Evolutionary conservation across 2,797 vertebrate genomes (phyloP).

Genomic region (Yasuhikotakia modesta): DNA sequence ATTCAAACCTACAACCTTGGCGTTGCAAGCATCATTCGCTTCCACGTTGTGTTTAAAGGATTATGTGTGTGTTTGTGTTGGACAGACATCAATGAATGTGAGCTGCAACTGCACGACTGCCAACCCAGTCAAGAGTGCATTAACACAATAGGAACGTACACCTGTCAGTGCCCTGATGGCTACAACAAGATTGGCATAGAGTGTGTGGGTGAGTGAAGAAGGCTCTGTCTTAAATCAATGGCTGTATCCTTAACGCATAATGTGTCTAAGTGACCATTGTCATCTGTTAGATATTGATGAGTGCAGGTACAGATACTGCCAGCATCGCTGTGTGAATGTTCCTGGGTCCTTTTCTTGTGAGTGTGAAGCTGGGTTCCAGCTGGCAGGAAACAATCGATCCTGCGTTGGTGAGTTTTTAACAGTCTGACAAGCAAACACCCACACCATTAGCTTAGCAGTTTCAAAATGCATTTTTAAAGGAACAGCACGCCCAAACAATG

Average conservation of each 20-base stretch:
- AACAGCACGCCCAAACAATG: neutral
- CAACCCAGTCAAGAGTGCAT: conserved; percentile 81
- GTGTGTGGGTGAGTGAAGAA: conserved; percentile 72
- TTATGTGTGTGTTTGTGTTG: conserved; percentile 42
- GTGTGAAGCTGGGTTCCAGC: conserved; percentile 89
- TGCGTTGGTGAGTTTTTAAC: conserved; percentile 83
- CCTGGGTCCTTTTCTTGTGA: conserved; percentile 90
- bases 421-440: neutral
- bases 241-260: neutral
- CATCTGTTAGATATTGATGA: conserved; percentile 84
- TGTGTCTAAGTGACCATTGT: conserved; percentile 21
- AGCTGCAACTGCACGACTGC: conserved; percentile 74
- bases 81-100: conserved; percentile 79
- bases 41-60: too few species aligned
- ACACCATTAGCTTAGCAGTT: neutral
- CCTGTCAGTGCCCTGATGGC: conserved; percentile 78
- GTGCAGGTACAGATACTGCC: conserved; percentile 89
- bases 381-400: conserved; percentile 90
- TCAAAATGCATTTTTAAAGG: neutral
- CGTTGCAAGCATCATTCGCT: too few species aligned
- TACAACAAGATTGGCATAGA: conserved; percentile 78
- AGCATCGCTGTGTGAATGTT: conserved; percentile 89
- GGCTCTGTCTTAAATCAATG: neutral
- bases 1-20: too few species aligned
- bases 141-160: conserved; percentile 75